Evolutionary conservation across 2,888 invertebrate genomes (phyloP).

Genomic region (Eustalomyia histrio): DNA sequence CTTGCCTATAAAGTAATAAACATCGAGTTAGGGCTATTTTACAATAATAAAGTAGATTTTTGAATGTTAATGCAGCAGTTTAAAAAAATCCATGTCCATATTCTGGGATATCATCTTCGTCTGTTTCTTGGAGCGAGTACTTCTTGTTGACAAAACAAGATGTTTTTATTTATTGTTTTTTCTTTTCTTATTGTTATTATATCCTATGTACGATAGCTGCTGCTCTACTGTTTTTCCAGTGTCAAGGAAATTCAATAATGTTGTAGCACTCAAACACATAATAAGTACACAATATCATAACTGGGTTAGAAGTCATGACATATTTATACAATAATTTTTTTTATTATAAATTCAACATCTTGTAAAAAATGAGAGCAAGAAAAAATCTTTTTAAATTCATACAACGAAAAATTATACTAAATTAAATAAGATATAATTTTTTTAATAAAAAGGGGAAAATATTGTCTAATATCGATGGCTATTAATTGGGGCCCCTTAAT

Average conservation of each 20-base stretch:
- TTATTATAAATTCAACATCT: slow-evolving; percentile 36
- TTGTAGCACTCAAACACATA: slow-evolving; percentile 9
- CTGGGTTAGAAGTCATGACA: slow-evolving; percentile 52
- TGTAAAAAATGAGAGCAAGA: slow-evolving; percentile 4
- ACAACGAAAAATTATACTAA: background rate
- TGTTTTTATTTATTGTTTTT: background rate
- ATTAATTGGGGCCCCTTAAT: too few relatives aligned
- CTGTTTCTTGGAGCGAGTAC: background rate
- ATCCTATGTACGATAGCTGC: too few relatives aligned
- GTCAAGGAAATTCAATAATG: slow-evolving; percentile 43
- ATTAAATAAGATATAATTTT: background rate
- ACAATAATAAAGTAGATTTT: too few relatives aligned
- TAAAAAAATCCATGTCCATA: background rate
- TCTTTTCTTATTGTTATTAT: background rate
- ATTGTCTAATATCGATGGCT: too few relatives aligned
- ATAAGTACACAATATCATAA: slow-evolving; percentile 26
- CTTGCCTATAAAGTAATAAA: too few relatives aligned
- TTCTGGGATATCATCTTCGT: background rate
- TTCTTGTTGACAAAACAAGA: background rate
- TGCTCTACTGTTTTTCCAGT: slow-evolving; percentile 13
- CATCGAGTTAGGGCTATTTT: too few relatives aligned
- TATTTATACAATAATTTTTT: slow-evolving; percentile 25
- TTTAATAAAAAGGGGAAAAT: too few relatives aligned
- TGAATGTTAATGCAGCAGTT: too few relatives aligned
- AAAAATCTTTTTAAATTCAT: background rate